Evolutionary conservation across 2,888 invertebrate genomes (phyloP).

Genomic region (Trimorus sp.): DNA sequence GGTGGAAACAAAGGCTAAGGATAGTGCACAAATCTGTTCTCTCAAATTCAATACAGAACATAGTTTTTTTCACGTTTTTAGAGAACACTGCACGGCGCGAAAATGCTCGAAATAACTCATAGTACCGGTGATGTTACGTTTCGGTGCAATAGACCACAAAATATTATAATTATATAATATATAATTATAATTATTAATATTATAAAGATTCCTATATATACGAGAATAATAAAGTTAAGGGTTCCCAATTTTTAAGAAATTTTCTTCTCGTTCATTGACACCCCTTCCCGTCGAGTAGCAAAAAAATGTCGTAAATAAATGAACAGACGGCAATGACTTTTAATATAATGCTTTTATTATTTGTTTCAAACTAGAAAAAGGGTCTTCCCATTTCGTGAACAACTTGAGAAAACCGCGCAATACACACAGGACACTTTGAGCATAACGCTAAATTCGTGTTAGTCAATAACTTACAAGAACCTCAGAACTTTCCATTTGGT

Average conservation of each 20-base stretch:
- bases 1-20: too few relatives aligned
- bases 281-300: too few relatives aligned
- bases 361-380: slow-evolving; percentile 62
- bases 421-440: slow-evolving; percentile 60
- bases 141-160: too few relatives aligned
- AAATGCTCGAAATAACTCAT: too few relatives aligned
- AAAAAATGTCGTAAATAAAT: neutral
- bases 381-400: slow-evolving; percentile 35
- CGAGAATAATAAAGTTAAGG: slow-evolving; percentile 77
- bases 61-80: too few relatives aligned
- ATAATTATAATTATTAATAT: slow-evolving; percentile 55
- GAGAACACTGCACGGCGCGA: too few relatives aligned
- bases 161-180: slow-evolving; percentile 30
- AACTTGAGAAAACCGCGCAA: slow-evolving; percentile 48
- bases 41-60: too few relatives aligned
- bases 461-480: slow-evolving; percentile 40
- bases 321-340: slow-evolving; percentile 9
- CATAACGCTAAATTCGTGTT: slow-evolving; percentile 48
- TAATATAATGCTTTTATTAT: slow-evolving; percentile 47
- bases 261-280: too few relatives aligned
- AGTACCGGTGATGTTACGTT: too few relatives aligned
- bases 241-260: slow-evolving; percentile 77
- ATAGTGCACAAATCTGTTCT: too few relatives aligned
- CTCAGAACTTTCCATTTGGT: slow-evolving; percentile 39
- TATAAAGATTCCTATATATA: slow-evolving; percentile 79